Base-by-base conservation (phyloP, 2,797 vertebrate genomes). In the Ceyx erithaca region DNA sequence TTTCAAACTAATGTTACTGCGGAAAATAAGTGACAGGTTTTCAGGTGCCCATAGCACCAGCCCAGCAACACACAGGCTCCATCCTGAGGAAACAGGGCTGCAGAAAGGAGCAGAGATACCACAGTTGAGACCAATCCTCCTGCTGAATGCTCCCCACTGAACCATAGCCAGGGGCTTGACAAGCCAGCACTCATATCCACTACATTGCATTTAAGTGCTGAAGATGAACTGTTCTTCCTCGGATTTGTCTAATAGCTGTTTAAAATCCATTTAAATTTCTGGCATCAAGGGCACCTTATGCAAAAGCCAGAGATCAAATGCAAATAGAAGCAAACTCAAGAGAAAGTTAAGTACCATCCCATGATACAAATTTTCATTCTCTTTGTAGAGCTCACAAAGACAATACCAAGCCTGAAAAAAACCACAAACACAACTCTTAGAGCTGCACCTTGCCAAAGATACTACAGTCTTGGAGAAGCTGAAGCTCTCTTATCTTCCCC, bases 401-500 rank as follows among this genome's bases (percentile, higher is more conserved):
- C 35, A 82, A 78, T 8, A 59, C 23, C 0, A 1, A 78, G 46
- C 14, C 48, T 67, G 54, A 37, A 90, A 55, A 85, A 78, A 80
- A 4, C 75, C 66, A 81, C 75, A 70, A 80, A 67, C 69, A 9
- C 52, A 73, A 17, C 40, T 54, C 51, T 77, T 21, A 69, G 40
- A 81, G 43, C 69, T 52, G 67, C 67, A 76, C 73, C 63, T 92
- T 81, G 82, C 66, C 83, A 85, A 62, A 48, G 37, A 62, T 76
- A 76, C 21, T 68, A 30, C 30, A 7, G 37, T 58, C 68, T 79
- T 91, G 67, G 43, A 49, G n/a, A 81, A 75, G 57, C n/a, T 78
- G 76, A 59, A 80, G 85, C 62, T 86, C 59, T 45, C 57, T 63
- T 62, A 87, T 87, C 93, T 90, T 92, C 85, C 86, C 76, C 93